Evolutionary conservation across 2,888 invertebrate genomes (phyloP).

Genomic region (Stenichneumon culpator): DNA sequence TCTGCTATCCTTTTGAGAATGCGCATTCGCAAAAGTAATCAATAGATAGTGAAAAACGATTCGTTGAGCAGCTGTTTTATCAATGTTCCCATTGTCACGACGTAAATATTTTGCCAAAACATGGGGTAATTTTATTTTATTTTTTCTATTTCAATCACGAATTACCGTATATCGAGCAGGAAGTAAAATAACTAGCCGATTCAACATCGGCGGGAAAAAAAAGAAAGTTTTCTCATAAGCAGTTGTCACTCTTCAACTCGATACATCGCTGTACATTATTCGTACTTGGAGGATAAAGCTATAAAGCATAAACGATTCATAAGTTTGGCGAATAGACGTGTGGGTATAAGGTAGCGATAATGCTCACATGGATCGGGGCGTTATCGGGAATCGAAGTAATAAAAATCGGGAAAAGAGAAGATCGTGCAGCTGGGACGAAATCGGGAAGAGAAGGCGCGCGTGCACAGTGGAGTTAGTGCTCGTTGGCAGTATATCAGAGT

Average conservation of each 20-base stretch:
- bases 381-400: constrained; percentile 59
- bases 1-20: background rate
- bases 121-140: too few relatives aligned
- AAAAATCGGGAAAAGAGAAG: constrained; percentile 55
- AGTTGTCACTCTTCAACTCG: background rate
- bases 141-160: background rate
- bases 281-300: constrained; percentile 15
- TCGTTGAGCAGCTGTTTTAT: background rate
- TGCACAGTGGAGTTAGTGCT: constrained; percentile 67
- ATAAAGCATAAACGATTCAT: constrained; percentile 43
- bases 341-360: constrained; percentile 35
- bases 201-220: background rate
- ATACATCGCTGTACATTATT: constrained; percentile 29
- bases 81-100: background rate
- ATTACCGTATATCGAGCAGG: constrained; percentile 17
- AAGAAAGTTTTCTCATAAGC: background rate
- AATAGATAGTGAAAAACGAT: background rate
- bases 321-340: background rate
- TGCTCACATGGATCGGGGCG: constrained; percentile 52
- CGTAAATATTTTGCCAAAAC: too few relatives aligned
- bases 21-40: background rate
- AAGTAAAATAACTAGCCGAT: background rate
- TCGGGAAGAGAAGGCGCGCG: constrained; percentile 53
- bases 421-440: constrained; percentile 66
- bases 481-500: constrained; percentile 73